Evolutionary conservation across 2,888 invertebrate species (phyloP), one percentile per base, ranked within the genome.

Genomic region (Drosophila prolongata): DNA sequence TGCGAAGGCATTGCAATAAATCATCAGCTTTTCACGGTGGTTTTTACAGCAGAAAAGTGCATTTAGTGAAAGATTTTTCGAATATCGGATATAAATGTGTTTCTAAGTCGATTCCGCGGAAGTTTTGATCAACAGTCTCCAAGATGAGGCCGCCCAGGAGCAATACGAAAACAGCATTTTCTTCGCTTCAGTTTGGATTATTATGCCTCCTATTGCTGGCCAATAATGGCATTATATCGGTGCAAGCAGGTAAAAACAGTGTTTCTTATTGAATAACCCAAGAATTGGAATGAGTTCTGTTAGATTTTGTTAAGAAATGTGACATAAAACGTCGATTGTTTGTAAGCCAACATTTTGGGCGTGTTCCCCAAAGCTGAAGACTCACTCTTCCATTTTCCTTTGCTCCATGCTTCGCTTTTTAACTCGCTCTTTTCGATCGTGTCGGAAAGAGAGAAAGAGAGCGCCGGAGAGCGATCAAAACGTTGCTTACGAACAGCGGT

Each of bases 301-400:
- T 9, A 6, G 19, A 43, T 46, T 72, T 34, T 2, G 14, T 37
- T 35, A 16, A 9, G 16, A 56, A 65, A 34, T 58, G 42, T 66
- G 64, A 54, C 49, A 68, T 70, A 69, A 67, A 78, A 58, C 47
- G 19, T 19, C 9, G 52, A 61, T 68, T 79, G 54, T 58, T 66
- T 68, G 42, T 79, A 79, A 89, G 85, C 79, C 84, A 80, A 65
- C 79, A 65, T 89, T 47, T 88, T 76, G 87, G 87, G 87, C 87
- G 87, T 88, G 87, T 88, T 78, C 89, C 85, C 74, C 83, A 80
- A 76, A 71, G 74, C 57, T 79, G 72, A 55, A 74, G 73, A 79
- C 84, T 84, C 78, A 77, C 86, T 76, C 78, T 73, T 77, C 73
- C 58, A 30, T 65, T 49, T 67, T 65, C 46, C 68, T 77, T 79